Percentiles rank a stretch among this genome's conserved stretches.
phyloP scores from a whole-genome alignment of 1,140 invertebrate genomes.

The Papilio aristodemus region DNA sequence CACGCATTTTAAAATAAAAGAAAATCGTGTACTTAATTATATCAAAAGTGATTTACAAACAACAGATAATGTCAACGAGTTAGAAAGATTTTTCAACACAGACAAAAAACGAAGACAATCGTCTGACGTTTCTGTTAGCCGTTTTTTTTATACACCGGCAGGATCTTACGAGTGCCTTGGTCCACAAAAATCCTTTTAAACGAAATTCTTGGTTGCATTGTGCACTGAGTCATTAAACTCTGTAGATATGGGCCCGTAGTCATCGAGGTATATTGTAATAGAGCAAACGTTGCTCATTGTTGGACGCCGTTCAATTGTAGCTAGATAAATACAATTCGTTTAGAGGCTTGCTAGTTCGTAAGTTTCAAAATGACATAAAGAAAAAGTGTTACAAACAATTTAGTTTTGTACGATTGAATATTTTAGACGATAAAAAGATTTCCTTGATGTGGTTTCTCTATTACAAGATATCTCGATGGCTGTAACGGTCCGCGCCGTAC shows the following conservation, averaged over 20 bases:
- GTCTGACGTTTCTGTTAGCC: slow-evolving; percentile 19
- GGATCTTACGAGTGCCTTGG: slow-evolving; percentile 31
- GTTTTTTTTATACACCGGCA: slow-evolving; percentile 26
- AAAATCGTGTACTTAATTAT: too few species aligned
- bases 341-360: too few species aligned
- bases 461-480: too few species aligned
- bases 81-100: slow-evolving; percentile 30
- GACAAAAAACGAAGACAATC: slow-evolving; percentile 30
- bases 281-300: too few species aligned
- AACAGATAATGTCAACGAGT: slow-evolving; percentile 12
- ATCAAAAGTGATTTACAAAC: slow-evolving; percentile 10
- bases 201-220: slow-evolving; percentile 47
- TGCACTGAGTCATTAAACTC: slow-evolving; percentile 57
- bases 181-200: slow-evolving; percentile 29
- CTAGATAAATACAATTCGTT: too few species aligned
- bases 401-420: too few species aligned
- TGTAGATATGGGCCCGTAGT: slow-evolving; percentile 44
- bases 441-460: too few species aligned
- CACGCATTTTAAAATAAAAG: background rate
- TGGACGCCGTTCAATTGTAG: too few species aligned
- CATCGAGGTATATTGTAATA: too few species aligned
- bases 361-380: too few species aligned
- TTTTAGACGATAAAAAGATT: too few species aligned
- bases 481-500: slow-evolving; percentile 51
- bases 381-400: too few species aligned